Conservation (phyloP, 30 jellyfish, hydroid and myxozoan genomes). For the Chrysaora quinquecirrha region DNA sequence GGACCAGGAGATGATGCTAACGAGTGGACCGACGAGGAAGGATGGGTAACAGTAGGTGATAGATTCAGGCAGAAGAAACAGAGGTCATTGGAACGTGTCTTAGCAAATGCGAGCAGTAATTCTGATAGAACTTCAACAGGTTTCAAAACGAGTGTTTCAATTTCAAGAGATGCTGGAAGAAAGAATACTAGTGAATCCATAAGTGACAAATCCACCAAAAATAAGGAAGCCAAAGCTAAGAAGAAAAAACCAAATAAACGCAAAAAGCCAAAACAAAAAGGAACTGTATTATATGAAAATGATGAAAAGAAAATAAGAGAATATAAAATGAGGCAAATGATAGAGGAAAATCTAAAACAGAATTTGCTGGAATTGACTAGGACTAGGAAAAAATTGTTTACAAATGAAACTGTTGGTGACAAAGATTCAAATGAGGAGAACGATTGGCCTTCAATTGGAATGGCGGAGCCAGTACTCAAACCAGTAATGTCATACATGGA, state of each 20-base stretch:
- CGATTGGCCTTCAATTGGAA: conserved; percentile 66
- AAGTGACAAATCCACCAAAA: neutral
- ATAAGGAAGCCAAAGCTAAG: conserved; percentile 1
- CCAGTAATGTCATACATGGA: conserved; percentile 9
- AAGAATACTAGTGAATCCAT: neutral
- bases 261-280: conserved; percentile 48
- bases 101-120: neutral
- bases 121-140: neutral
- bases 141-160: neutral
- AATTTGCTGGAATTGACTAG: conserved; percentile 53
- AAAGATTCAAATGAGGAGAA: neutral
- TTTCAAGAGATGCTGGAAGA: neutral
- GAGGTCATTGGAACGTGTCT: neutral
- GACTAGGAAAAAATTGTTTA: neutral
- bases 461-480: neutral
- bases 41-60: conserved; percentile 45
- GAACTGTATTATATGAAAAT: conserved; percentile 50
- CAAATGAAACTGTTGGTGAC: neutral
- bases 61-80: conserved; percentile 15
- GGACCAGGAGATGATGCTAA: conserved; percentile 2
- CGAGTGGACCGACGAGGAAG: conserved; percentile 24
- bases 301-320: conserved; percentile 63
- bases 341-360: conserved; percentile 56
- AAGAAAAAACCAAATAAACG: neutral
- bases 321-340: conserved; percentile 59